Evolutionary conservation across 2,888 invertebrate species (phyloP).

Genomic region (Tinea trinotella): DNA sequence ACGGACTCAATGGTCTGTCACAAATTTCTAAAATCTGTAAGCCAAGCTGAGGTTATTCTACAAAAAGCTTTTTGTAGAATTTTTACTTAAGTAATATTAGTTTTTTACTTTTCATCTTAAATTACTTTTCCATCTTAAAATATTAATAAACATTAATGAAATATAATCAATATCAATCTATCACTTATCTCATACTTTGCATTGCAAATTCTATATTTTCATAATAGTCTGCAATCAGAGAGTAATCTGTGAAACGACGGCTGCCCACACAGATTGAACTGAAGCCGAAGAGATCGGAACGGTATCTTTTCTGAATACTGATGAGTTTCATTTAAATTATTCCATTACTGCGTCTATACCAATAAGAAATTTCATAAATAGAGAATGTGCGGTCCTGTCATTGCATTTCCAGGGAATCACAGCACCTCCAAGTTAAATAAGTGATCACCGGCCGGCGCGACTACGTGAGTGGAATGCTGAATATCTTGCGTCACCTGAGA

Average conservation of each 20-base stretch:
- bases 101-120: no score
- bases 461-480: conserved; percentile 50
- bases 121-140: no score
- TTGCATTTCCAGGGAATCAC: conserved; percentile 63
- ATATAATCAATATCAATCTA: not conserved
- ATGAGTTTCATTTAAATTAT: conserved; percentile 56
- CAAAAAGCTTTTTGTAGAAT: conserved; percentile 27
- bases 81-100: not conserved
- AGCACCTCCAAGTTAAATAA: conserved; percentile 63
- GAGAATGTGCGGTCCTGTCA: conserved; percentile 52
- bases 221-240: conserved; percentile 32
- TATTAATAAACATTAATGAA: not conserved
- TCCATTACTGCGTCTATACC: conserved; percentile 49
- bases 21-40: conserved; percentile 37
- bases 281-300: conserved; percentile 35
- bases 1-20: conserved; percentile 36
- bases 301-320: conserved; percentile 53
- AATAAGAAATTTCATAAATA: conserved; percentile 61
- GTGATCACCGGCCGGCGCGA: conserved; percentile 56
- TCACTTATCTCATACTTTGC: conserved; percentile 1
- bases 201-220: conserved; percentile 15
- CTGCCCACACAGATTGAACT: conserved; percentile 36
- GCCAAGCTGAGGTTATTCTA: conserved; percentile 36
- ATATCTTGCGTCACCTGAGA: conserved; percentile 37
- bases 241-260: conserved; percentile 36